Base-by-base conservation (phyloP, 1,140 invertebrate genomes). In the Tribolium madens region DNA sequence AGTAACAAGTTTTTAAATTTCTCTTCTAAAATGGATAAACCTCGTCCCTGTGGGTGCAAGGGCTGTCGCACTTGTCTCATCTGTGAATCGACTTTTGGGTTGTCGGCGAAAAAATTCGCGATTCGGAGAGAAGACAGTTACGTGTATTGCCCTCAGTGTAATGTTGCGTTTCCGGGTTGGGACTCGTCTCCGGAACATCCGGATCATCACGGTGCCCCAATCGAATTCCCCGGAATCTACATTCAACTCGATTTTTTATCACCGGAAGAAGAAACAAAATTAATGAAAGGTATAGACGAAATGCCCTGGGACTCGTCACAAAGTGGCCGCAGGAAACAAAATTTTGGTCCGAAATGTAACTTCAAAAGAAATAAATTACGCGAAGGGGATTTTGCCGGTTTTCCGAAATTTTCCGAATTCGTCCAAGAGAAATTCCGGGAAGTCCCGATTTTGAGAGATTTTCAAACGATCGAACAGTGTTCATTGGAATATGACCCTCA, bases 311-410 rank as follows among this genome's bases (percentile, higher is more conserved):
- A 94, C 77, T 87, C 89, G 33, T 99, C 98, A 1, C 98, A 99
- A 87, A 99, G 97, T 86, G 98, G 98, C 2, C 89, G 98, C 69
- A 91, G 95, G 77, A 99, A 99, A 87, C 97, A 98, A 91, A 99
- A 99, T 87, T 99, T 93, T 89, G 98, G 98, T 9, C 98, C 98
- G 1, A 98, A 98, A 88, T 97, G 97, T 15, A 99, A 99, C 87
- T 99, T 99, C 84, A 99, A 99, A 84, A 97, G 96, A 84, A 90
- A 91, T 79, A 97, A 96, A 86, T 86, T 99, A 12, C 92, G 91
- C 76, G 75, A 91, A 53, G 94, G 93, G 0, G 86, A 89, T 33
- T 99, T 99, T 83, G 87, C 89, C 72, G 98, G 98, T 0, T 96
- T 99, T 86, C 98, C 98, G 1, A 83, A 84, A 15, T 95, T 91